phyloP scores from a whole-genome alignment of 2,113 vertebrate genomes.

The Cervus canadensis region DNA sequence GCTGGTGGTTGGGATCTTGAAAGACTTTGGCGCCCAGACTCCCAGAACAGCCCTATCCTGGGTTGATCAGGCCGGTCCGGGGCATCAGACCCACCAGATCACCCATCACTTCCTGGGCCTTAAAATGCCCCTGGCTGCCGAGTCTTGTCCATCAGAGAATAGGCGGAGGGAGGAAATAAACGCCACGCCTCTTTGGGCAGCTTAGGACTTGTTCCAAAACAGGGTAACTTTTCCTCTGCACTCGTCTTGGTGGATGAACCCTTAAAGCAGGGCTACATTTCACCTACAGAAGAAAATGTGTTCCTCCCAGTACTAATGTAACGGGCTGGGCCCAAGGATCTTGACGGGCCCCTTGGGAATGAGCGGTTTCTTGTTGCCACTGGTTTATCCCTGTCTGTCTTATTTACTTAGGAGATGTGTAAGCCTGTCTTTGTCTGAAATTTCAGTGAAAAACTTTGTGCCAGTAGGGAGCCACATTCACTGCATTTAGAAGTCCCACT shows the following conservation, averaged over 20 bases:
- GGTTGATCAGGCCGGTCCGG: fast-evolving
- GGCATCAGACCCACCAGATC: not conserved
- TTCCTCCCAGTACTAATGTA: not conserved
- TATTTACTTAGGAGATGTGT: not conserved
- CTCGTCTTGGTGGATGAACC: not conserved
- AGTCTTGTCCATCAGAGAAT: not conserved
- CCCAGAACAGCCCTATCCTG: not conserved
- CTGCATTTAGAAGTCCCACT: not conserved
- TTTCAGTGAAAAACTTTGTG: not conserved
- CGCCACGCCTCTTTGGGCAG: not conserved
- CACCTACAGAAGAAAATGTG: not conserved
- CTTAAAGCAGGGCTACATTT: not conserved
- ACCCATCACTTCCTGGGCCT: not conserved
- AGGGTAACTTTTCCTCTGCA: not conserved
- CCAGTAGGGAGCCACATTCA: not conserved
- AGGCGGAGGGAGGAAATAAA: not conserved
- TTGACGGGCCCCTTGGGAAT: not conserved
- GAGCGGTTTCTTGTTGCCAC: not conserved
- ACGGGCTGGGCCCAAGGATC: not conserved
- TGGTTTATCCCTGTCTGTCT: not conserved
- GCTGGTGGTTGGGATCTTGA: no score
- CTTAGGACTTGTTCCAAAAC: not conserved
- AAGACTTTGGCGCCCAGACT: not conserved
- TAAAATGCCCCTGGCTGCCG: not conserved
- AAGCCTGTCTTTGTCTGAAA: not conserved